These are phyloP conservation scores for Phycodurus eques DNA, from an alignment of 2,113 vertebrate genomes.

Conservation along the genomic window DNA sequence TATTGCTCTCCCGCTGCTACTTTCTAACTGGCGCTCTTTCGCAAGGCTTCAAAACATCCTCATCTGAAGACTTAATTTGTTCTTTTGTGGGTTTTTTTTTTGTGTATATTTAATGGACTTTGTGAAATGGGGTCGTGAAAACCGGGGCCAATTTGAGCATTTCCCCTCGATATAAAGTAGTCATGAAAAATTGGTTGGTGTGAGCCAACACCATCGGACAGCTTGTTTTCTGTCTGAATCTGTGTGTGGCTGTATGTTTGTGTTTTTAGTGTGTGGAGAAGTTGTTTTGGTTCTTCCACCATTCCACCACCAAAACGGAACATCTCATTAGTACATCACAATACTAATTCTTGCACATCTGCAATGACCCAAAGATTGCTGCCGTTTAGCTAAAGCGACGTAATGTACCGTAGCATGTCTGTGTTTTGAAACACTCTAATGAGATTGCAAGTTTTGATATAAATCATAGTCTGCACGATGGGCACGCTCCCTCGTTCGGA, in stretches of 20 bases:
- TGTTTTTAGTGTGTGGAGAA: too few relatives aligned
- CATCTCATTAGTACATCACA: neutral
- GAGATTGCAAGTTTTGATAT: conserved; percentile 1
- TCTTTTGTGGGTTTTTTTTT: neutral
- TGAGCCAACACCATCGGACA: too few relatives aligned
- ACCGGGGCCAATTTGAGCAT: neutral
- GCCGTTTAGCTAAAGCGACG: conserved; percentile 1
- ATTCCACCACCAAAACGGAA: neutral
- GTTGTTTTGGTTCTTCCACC: too few relatives aligned
- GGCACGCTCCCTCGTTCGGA: neutral
- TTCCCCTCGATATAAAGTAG: neutral
- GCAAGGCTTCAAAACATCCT: neutral
- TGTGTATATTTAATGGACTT: neutral
- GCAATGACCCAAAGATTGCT: neutral
- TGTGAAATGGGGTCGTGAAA: neutral
- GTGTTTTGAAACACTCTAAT: conserved; percentile 1
- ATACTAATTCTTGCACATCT: neutral
- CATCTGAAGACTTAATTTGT: neutral
- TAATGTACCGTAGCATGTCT: conserved; percentile 3
- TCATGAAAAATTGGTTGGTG: too few relatives aligned
- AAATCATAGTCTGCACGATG: neutral
- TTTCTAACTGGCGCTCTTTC: neutral
- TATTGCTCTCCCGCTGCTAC: conserved; percentile 3
- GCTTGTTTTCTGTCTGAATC: neutral
- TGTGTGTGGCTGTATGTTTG: neutral